Evolutionary conservation across 2,797 vertebrate species (phyloP).

Genomic region (Peromyscus melanophrys): DNA sequence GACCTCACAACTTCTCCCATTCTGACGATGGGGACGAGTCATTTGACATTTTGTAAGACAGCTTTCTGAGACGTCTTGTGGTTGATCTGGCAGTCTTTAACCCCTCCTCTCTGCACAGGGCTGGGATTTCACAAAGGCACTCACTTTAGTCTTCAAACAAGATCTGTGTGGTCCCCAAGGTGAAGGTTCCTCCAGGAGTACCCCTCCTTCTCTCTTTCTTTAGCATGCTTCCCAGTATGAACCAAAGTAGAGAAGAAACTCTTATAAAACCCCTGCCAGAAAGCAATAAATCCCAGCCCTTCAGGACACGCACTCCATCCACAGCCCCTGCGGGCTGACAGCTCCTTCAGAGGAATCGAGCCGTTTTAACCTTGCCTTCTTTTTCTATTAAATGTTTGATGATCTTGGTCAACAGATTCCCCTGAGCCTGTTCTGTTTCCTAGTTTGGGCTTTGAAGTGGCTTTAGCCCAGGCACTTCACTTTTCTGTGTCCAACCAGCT

Average conservation of each 20-base stretch:
- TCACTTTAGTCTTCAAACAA: background rate
- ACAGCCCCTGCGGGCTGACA: background rate
- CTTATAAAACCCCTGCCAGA: background rate
- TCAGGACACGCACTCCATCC: background rate
- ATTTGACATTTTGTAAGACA: background rate
- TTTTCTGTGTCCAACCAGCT: background rate
- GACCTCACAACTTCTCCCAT: background rate
- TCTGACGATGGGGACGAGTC: background rate
- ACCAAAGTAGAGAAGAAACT: background rate
- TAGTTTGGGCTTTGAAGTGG: conserved; percentile 27
- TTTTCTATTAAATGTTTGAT: background rate
- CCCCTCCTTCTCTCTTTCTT: too few relatives aligned
- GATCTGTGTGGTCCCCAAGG: background rate
- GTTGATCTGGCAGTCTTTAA: background rate
- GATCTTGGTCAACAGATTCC: background rate
- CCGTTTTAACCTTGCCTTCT: background rate
- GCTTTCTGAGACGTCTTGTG: background rate
- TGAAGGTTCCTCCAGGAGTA: background rate
- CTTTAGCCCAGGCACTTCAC: background rate
- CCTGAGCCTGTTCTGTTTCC: background rate
- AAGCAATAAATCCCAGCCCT: background rate
- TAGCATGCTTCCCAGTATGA: background rate
- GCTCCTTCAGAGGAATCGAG: background rate
- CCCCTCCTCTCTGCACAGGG: background rate
- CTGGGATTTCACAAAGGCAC: background rate